Conservation (phyloP, 2,113 vertebrate genomes). For the Megaceryle torquata region DNA sequence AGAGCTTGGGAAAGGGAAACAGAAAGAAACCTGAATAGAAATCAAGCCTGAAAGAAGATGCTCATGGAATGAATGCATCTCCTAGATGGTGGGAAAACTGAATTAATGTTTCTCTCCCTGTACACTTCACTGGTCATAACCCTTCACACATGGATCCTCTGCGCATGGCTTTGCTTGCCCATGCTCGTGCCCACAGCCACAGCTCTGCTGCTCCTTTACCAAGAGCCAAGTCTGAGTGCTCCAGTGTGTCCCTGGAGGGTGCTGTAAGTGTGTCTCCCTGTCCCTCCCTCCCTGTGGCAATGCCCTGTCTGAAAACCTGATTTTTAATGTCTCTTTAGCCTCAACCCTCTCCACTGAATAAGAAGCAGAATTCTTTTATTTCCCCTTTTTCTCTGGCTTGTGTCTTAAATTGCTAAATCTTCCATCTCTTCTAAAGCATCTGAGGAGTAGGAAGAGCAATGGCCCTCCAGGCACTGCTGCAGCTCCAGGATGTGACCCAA, state of each 20-base stretch:
- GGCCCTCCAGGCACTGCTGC: background rate
- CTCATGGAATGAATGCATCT: background rate
- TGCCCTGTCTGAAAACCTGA: background rate
- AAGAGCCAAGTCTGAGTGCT: background rate
- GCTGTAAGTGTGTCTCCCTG: rapidly evolving
- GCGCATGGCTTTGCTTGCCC: background rate
- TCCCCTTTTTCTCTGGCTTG: background rate
- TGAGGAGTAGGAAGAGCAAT: rapidly evolving
- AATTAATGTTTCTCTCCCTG: background rate
- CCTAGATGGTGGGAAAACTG: background rate
- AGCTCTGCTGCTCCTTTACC: background rate
- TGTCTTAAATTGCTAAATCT: background rate
- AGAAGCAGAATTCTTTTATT: background rate
- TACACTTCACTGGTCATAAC: background rate
- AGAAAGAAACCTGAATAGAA: background rate
- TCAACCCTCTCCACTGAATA: background rate
- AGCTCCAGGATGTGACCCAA: background rate
- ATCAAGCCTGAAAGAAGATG: background rate
- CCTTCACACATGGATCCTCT: background rate
- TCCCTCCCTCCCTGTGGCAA: background rate
- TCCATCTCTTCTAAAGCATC: background rate
- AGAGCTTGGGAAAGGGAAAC: background rate
- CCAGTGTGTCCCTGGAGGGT: background rate
- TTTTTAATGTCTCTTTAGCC: background rate
- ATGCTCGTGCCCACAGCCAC: background rate